phyloP scores from a whole-genome alignment of 1,140 invertebrate genomes.

The Meloidogyne hapla region DNA sequence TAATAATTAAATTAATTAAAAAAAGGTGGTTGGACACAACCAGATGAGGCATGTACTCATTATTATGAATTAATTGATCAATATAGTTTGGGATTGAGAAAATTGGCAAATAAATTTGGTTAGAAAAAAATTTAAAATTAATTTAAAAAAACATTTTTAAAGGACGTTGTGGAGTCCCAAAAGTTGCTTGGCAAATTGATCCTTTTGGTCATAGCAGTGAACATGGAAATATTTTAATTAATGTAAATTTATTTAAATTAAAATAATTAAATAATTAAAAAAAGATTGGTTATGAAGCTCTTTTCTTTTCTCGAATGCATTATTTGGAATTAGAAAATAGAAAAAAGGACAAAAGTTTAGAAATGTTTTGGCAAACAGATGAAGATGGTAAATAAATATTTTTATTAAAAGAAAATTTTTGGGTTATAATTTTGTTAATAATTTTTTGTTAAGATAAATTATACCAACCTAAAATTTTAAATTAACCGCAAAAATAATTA shows the following conservation, averaged over 20 bases:
- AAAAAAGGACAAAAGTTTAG: conserved; percentile 71
- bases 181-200: conserved; percentile 73
- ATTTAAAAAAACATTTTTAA: background rate
- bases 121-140: conserved; percentile 16
- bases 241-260: conserved; percentile 60
- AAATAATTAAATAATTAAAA: conserved; percentile 21
- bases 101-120: conserved; percentile 70
- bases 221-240: conserved; percentile 69
- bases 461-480: no score
- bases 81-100: conserved; percentile 72
- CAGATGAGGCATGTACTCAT: conserved; percentile 68
- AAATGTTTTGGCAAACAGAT: conserved; percentile 78
- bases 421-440: no score
- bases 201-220: conserved; percentile 72
- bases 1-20: no score
- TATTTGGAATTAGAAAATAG: conserved; percentile 78
- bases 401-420: no score
- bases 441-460: no score
- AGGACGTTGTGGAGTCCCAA: conserved; percentile 67
- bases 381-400: conserved; percentile 66
- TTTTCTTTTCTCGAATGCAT: conserved; percentile 84
- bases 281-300: conserved; percentile 74
- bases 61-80: conserved; percentile 92
- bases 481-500: no score
- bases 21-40: conserved; percentile 45